Base-by-base conservation (phyloP, 2,888 invertebrate species). In the Thereva unica region DNA sequence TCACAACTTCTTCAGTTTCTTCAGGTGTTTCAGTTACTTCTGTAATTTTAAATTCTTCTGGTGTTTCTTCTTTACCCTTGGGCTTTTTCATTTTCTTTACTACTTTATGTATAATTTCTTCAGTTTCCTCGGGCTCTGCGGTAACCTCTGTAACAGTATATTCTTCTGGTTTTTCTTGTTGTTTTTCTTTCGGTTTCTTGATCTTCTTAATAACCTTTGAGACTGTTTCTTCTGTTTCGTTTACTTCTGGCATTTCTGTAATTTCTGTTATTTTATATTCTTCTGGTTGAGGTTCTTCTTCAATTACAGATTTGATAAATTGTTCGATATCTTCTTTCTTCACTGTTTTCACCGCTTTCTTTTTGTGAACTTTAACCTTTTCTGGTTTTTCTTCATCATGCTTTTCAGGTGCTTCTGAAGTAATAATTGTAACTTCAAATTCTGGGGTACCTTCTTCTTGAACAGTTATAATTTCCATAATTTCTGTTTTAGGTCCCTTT, bases 401-500 rank as follows among this genome's bases (percentile, higher is more conserved):
- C 38, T 23, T 44, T 38, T 69, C 59, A 4, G 75, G 74, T 4
- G 76, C 71, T 67, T 82, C 80, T 3, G 74, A 70, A 40, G 81
- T 78, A 38, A 76, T 77, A 4, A 83, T 76, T 37, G 77, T 75
- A 34, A 84, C 78, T 69, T 82, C 80, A 69, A 79, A 80, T 68
- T 83, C 71, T 52, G 83, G 80, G 72, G 78, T 80, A 49, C 76
- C 80, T 66, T 76, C 83, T 65, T 77, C 76, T 66, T 77, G 72
- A 47, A 76, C 74, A 69, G 76, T 82, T 10, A 78, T 73, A 66
- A 81, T 79, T 74, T 82, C 80, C 8, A 82, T 75, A 4, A 80
- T 72, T 71, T 83, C 80, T 72, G 82, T 78, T 71, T 80, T 76
- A 47, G 79, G 76, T 69, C 81, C 83, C 23, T 76, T 70, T 55